A percentile compares a stretch with the other conserved stretches of the same genome.
These are phyloP conservation scores for Callopanchax toddi DNA, from an alignment of 2,113 vertebrate genomes.

Conservation along the genomic window DNA sequence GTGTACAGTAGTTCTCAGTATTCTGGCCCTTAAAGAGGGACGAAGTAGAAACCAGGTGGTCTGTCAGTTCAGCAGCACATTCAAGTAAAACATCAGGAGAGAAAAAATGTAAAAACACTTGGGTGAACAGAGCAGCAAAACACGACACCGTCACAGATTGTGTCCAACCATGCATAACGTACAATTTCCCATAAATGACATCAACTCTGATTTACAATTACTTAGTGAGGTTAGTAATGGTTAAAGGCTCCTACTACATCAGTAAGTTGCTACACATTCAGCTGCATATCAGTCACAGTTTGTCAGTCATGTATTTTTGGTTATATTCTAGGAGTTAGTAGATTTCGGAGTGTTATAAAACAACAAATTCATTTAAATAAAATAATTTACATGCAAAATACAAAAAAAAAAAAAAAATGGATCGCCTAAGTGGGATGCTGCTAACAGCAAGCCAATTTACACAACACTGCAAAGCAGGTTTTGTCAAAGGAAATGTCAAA, in stretches of 20 bases:
- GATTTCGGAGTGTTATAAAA: slow-evolving; percentile 48
- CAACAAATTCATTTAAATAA: slow-evolving; percentile 54
- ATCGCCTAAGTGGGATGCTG: not conserved
- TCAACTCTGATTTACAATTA: slow-evolving; percentile 33
- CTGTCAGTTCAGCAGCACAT: slow-evolving; percentile 64
- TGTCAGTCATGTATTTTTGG: slow-evolving; percentile 62
- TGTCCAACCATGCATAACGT: slow-evolving; percentile 29
- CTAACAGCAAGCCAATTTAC: slow-evolving; percentile 30
- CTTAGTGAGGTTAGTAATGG: slow-evolving; percentile 26
- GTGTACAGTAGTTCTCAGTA: slow-evolving; percentile 9
- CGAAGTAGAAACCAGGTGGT: not conserved
- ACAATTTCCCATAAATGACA: slow-evolving; percentile 17
- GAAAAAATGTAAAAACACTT: slow-evolving; percentile 10
- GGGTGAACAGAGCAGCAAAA: slow-evolving; percentile 55
- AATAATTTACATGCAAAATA: slow-evolving; percentile 60
- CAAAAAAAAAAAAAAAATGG: slow-evolving; percentile 37
- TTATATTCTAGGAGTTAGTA: slow-evolving; percentile 69
- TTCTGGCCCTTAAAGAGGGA: not conserved
- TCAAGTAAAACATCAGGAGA: slow-evolving; percentile 63
- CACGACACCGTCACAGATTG: slow-evolving; percentile 46
- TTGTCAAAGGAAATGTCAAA: slow-evolving; percentile 40
- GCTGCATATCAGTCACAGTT: slow-evolving; percentile 73
- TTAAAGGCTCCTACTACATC: slow-evolving; percentile 30
- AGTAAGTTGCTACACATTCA: slow-evolving; percentile 44
- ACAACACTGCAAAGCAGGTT: slow-evolving; percentile 14